These are phyloP conservation scores for Astreopora myriophthalma DNA, from an alignment of 64 coral and sea anemone species.

Conservation along the genomic window DNA sequence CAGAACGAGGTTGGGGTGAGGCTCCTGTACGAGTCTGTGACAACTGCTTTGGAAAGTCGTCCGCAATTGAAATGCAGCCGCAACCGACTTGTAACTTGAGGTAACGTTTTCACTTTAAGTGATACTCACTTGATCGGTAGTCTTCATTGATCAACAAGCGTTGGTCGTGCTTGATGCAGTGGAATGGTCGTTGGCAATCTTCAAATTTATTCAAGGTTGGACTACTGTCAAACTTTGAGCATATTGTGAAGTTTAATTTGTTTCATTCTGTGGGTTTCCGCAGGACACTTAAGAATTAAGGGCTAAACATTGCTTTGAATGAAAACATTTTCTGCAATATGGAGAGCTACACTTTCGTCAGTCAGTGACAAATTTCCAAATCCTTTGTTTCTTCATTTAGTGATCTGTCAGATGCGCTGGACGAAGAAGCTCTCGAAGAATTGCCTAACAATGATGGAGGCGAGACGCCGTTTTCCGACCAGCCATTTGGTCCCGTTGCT, in stretches of 20 bases:
- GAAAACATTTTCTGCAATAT: background rate
- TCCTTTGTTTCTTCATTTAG: conserved; percentile 15
- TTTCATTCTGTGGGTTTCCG: no score
- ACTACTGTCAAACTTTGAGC: no score
- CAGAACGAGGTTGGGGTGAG: conserved; percentile 95
- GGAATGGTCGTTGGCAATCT: no score
- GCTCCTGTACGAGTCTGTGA: conserved; percentile 87
- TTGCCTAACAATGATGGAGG: background rate
- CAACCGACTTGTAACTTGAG: conserved; percentile 54
- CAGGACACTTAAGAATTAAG: no score
- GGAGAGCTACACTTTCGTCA: background rate
- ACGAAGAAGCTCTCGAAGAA: conserved; percentile 38
- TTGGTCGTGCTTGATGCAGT: no score
- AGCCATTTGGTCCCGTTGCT: conserved; percentile 67
- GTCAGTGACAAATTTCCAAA: background rate
- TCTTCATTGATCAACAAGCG: no score
- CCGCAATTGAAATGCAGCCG: conserved; percentile 52
- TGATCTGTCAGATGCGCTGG: conserved; percentile 78
- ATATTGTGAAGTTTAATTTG: no score
- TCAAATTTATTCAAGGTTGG: no score
- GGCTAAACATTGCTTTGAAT: background rate
- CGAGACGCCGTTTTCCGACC: background rate
- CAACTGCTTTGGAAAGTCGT: conserved; percentile 60
- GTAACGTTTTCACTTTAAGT: conserved; percentile 18
- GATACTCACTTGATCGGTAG: no score